A percentile compares a stretch with the other conserved stretches of the same genome.
These are phyloP conservation scores for Phodopus roborovskii DNA, from an alignment of 2,113 vertebrate species.

Conservation along the genomic window DNA sequence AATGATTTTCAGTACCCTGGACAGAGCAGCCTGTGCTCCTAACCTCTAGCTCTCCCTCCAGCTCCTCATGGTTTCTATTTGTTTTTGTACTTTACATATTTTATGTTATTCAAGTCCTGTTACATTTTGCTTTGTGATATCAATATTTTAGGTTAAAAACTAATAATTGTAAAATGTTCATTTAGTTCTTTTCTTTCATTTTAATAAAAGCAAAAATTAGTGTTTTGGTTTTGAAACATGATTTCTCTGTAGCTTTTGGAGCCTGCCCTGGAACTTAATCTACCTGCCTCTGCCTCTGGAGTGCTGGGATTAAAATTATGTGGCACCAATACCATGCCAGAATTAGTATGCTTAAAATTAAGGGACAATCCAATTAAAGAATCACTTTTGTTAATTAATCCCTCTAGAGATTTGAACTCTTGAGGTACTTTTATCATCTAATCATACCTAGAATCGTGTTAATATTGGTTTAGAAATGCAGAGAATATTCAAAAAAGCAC, in stretches of 20 bases:
- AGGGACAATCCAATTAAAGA: neutral
- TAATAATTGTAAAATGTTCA: neutral
- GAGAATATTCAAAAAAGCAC: neutral
- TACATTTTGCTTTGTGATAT: neutral
- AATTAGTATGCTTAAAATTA: constrained; percentile 43
- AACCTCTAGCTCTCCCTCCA: neutral
- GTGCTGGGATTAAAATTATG: too few species aligned
- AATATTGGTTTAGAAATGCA: neutral
- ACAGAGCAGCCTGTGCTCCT: neutral
- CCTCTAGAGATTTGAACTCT: constrained; percentile 39
- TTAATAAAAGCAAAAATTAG: constrained; percentile 24
- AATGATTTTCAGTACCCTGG: neutral
- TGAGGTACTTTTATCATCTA: neutral
- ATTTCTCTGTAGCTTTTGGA: too few species aligned
- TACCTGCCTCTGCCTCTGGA: too few species aligned
- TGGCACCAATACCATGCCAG: neutral
- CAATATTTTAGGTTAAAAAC: neutral
- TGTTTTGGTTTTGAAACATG: neutral
- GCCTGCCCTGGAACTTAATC: too few species aligned
- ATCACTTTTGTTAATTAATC: neutral
- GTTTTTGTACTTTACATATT: constrained; percentile 12
- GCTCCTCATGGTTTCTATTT: neutral
- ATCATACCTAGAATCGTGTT: neutral
- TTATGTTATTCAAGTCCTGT: neutral
- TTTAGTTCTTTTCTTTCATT: constrained; percentile 2